Conservation (phyloP, 2,797 vertebrate genomes). For the Mormyrus proboscirostris region DNA sequence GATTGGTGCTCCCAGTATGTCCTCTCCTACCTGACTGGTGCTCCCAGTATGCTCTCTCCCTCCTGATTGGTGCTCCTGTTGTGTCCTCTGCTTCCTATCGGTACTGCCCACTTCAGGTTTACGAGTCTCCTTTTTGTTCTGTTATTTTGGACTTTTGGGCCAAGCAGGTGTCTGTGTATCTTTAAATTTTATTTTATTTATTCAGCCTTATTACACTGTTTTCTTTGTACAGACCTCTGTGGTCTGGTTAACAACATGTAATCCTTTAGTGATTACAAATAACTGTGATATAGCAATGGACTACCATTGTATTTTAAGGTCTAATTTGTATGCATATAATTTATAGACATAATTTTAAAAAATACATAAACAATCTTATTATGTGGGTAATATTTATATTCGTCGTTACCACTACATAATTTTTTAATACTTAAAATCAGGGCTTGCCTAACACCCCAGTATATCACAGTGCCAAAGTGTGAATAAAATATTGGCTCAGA, state of each 20-base stretch:
- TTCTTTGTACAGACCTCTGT: neutral
- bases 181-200: neutral
- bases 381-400: neutral
- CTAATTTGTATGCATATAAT: neutral
- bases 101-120: neutral
- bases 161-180: neutral
- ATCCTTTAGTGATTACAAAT: neutral
- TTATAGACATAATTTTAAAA: neutral
- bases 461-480: neutral
- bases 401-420: neutral
- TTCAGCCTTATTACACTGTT: neutral
- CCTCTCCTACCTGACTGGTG: neutral
- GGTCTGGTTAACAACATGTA: neutral
- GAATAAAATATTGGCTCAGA: neutral
- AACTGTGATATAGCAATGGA: neutral
- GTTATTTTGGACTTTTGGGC: neutral
- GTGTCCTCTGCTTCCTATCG: neutral
- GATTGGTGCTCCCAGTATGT: too few relatives aligned
- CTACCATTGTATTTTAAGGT: neutral
- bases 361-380: neutral
- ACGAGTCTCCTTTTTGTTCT: neutral
- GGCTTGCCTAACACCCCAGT: neutral
- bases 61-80: neutral
- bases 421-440: neutral
- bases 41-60: neutral